These are phyloP conservation scores for Nasonia longicornis DNA, from an alignment of 1,140 invertebrate species.

Conservation along the genomic window DNA sequence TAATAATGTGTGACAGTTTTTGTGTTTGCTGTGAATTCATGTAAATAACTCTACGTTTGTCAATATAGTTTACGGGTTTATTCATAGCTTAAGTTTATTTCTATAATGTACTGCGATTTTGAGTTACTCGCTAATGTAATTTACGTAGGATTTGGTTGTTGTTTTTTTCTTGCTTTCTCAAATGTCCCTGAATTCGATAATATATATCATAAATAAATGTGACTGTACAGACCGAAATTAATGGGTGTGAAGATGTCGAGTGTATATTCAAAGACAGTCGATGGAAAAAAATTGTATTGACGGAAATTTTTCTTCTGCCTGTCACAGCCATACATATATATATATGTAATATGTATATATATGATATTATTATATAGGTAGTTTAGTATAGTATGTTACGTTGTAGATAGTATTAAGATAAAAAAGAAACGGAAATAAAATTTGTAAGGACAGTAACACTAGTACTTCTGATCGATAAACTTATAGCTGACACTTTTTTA, in stretches of 20 bases:
- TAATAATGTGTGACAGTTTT: slow-evolving; percentile 20
- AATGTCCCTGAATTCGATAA: slow-evolving; percentile 32
- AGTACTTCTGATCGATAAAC: slow-evolving; percentile 45
- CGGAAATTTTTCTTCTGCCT: slow-evolving; percentile 27
- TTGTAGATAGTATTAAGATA: slow-evolving; percentile 17
- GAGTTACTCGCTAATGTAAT: slow-evolving; percentile 33
- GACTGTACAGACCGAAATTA: slow-evolving; percentile 36
- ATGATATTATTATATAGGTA: slow-evolving; percentile 10
- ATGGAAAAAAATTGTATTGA: not conserved
- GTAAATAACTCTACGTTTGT: slow-evolving; percentile 34
- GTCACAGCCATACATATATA: slow-evolving; percentile 32
- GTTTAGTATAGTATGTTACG: slow-evolving; percentile 1
- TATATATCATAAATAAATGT: slow-evolving; percentile 21
- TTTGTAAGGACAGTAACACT: slow-evolving; percentile 45
- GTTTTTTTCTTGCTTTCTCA: not conserved
- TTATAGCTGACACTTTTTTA: slow-evolving; percentile 47
- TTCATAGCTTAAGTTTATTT: slow-evolving; percentile 43
- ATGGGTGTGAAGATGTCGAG: not conserved
- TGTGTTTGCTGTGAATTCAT: slow-evolving; percentile 27
- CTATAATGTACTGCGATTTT: slow-evolving; percentile 37
- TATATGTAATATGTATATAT: slow-evolving; percentile 15
- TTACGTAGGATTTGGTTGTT: slow-evolving; percentile 34
- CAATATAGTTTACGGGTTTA: slow-evolving; percentile 39
- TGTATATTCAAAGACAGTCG: slow-evolving; percentile 8
- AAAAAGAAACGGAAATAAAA: slow-evolving; percentile 44